Evolutionary conservation across 1,140 invertebrate species (phyloP), one percentile per base, ranked within the genome.

Genomic region (Trachymyrmex cornetzi): DNA sequence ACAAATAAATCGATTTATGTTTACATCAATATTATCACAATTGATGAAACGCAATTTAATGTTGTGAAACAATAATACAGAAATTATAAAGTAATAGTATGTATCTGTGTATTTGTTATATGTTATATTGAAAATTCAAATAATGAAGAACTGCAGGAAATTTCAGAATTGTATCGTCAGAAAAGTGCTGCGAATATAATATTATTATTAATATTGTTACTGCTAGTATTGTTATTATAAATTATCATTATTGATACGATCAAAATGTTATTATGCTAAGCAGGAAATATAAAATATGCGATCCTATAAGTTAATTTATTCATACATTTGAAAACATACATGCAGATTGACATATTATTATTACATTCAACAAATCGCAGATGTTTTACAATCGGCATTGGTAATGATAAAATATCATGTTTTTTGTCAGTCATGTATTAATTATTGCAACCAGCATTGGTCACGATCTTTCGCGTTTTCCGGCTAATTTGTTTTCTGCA

Each of bases 401-500:
- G 24, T 82, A 14, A 55, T 38, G 14, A 50, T 38, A 53, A 30
- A 48, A 48, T 48, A 61, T 74, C 53, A 64, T 16, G 34, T 59
- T 72, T 82, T 74, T 74, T 61, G 12, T 19, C n/a, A 16, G 69
- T 19, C 16, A 6, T 44, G 38, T 53, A 74, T 84, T 84, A 84
- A 84, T 84, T 84, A 84, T n/a, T 61, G 24, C 38, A 79, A 24
- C 79, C 48, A 57, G 16, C 59, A 14, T 48, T 85, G n/a, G 48
- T n/a, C 30, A 50, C 59, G 19, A 79, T 79, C 53, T 24, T 77
- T 77, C 30, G 61, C 22, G 11, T 66, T 85, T 30, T 59, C 12
- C 22, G 30, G 16, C 74, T 53, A 79, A 64, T 79, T 79, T 77
- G 61, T 85, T 85, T 77, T 77, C 63, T 66, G 34, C 30, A 48